Evolutionary conservation across 2,888 invertebrate species (phyloP).

Genomic region (Carcina quercana): DNA sequence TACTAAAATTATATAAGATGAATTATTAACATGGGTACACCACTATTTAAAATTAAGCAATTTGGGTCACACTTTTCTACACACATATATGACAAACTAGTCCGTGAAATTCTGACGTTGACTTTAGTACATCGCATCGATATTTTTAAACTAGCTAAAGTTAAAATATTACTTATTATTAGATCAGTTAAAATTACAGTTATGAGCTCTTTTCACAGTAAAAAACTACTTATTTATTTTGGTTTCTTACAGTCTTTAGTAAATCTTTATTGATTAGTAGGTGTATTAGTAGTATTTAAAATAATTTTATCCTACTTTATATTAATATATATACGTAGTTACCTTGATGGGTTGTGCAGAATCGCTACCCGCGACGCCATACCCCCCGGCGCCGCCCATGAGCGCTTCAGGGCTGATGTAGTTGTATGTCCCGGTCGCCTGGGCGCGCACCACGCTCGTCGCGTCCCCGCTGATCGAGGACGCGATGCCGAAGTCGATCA

Average conservation of each 20-base stretch:
- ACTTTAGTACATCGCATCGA: too few relatives aligned
- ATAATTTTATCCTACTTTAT: neutral
- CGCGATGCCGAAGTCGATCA: conserved; percentile 98
- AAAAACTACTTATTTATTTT: too few relatives aligned
- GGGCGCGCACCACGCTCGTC: conserved; percentile 90
- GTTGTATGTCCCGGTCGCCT: conserved; percentile 91
- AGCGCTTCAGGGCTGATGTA: conserved; percentile 98
- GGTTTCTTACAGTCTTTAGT: neutral
- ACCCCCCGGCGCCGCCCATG: conserved; percentile 74
- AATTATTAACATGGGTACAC: too few relatives aligned
- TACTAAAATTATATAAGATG: too few relatives aligned
- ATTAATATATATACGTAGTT: neutral
- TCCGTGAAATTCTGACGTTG: too few relatives aligned
- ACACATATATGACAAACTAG: too few relatives aligned
- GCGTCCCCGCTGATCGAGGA: conserved; percentile 89
- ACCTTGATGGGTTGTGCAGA: conserved; percentile 57
- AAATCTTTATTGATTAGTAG: neutral
- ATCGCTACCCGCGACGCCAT: conserved; percentile 38
- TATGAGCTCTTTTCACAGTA: too few relatives aligned
- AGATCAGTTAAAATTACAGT: too few relatives aligned
- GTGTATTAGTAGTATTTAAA: neutral
- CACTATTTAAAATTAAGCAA: too few relatives aligned
- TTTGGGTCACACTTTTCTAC: too few relatives aligned
- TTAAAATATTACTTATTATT: too few relatives aligned
- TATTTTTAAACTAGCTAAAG: too few relatives aligned